Conservation (phyloP, 1,140 invertebrate genomes). For the Aphelenchoides avenae region DNA sequence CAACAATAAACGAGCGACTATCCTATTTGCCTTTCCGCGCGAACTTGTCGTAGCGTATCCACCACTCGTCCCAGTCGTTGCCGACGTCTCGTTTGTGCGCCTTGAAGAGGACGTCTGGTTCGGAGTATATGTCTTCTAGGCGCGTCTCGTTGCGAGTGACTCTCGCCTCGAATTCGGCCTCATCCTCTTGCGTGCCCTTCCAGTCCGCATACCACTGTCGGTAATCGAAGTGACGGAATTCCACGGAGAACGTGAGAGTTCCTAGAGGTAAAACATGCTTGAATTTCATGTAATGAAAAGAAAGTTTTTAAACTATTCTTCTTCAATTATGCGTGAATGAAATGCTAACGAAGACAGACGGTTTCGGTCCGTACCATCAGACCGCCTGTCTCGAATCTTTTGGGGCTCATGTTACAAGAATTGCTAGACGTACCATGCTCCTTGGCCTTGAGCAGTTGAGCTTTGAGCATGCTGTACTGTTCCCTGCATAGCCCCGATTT, state of each 20-base stretch:
- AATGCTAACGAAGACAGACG: neutral
- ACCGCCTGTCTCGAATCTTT: too few species aligned
- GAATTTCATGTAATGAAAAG: neutral
- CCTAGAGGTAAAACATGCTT: conserved; percentile 17
- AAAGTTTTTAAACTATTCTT: neutral
- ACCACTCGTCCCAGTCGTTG: conserved; percentile 55
- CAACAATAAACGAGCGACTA: too few species aligned
- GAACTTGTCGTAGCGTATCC: conserved; percentile 53
- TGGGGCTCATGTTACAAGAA: neutral
- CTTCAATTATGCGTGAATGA: neutral
- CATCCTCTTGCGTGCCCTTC: neutral
- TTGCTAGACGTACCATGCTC: conserved; percentile 46
- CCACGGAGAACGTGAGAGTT: conserved; percentile 44
- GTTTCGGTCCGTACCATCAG: too few species aligned
- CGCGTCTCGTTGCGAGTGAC: neutral
- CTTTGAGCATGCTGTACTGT: conserved; percentile 49
- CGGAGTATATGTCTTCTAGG: conserved; percentile 45
- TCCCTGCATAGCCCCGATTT: conserved; percentile 54
- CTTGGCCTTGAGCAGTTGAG: conserved; percentile 54
- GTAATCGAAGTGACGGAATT: conserved; percentile 51
- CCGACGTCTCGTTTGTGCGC: conserved; percentile 42
- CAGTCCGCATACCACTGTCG: conserved; percentile 38
- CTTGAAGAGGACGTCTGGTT: conserved; percentile 34
- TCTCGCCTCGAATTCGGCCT: conserved; percentile 17
- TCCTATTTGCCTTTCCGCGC: conserved; percentile 47